A percentile compares a stretch with the other conserved stretches of the same genome.
Conservation (phyloP, 2,113 vertebrate species). For the Strix aluco region DNA sequence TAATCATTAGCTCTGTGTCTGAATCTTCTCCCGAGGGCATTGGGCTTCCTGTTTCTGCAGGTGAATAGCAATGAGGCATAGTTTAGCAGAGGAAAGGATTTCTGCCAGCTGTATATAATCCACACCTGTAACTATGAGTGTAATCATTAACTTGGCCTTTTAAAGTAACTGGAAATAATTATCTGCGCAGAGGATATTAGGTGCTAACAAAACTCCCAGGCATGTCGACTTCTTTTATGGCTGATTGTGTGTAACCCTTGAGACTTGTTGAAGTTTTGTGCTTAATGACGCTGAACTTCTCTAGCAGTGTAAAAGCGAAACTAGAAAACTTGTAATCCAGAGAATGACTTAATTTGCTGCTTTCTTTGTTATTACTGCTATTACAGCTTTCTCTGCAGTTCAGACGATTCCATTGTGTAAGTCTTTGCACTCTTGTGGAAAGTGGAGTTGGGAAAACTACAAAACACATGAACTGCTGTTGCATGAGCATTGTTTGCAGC, state of each 20-base stretch:
- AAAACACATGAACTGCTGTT: not conserved
- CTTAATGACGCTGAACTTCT: not conserved
- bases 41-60: conserved; percentile 11
- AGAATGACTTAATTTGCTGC: not conserved
- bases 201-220: conserved; percentile 2
- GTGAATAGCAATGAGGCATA: conserved; percentile 46
- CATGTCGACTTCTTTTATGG: not conserved
- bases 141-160: conserved; percentile 59
- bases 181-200: not conserved
- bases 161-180: conserved; percentile 17
- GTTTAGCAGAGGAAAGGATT: conserved; percentile 10
- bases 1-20: conserved; percentile 30
- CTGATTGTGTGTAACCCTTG: not conserved
- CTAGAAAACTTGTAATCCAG: not conserved
- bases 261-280: not conserved
- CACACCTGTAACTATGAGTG: not conserved
- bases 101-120: conserved; percentile 10
- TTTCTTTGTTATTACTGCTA: not conserved
- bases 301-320: not conserved
- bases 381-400: not conserved
- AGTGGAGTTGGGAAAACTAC: not conserved
- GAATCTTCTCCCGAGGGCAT: not conserved
- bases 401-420: rapidly evolving
- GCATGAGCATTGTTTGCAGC: not conserved
- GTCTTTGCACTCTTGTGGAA: not conserved